Evolutionary conservation across 2,113 vertebrate species (phyloP), one percentile per base, ranked within the genome.

Genomic region (Caranx ignobilis): DNA sequence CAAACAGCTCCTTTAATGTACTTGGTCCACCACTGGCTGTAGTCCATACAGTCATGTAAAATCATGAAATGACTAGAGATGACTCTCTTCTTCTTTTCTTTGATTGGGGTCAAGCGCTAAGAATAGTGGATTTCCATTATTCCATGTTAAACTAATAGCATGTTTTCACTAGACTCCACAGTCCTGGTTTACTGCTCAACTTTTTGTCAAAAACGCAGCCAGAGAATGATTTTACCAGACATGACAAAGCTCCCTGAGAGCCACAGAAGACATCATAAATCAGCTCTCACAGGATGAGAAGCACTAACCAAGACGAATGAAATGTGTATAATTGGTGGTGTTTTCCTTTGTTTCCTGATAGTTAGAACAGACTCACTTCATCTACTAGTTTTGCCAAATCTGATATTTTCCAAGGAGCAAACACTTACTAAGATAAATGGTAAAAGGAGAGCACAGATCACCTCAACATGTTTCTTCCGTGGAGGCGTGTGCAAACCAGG

Each of bases 381-480:
- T 41, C 37, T 11, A 0, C 50, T 34, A n/a, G 37, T 61, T 72
- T 61, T 52, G 35, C 13, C 9, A 18, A 11, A 57, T 59, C 52
- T 67, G 31, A 32, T 59, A 26, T 70, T 83, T 19, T 76, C 34
- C 78, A 62, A 21, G 45, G 80, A 73, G 66, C 62, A 65, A 64
- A 60, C 19, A 11, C n/a, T 48, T 7, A 31, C 15, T 48, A 16
- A 75, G 4, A 34, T 37, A 75, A 0, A 43, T 21, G 16, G 13
- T 81, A 11, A 63, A 77, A 4, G n/a, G 43, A 56, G 52, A 63
- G 65, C 13, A 79, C 34, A 19, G 79, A 77, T 69, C 6, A 13
- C 65, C 71, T 69, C 54, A 81, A 78, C 65, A 26, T 34, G 65
- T 82, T 78, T 41, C 63, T 34, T 69, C n/a, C 16, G 21, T 32